These are phyloP conservation scores for Nomada flava DNA, from an alignment of 2,888 invertebrate genomes.

Conservation along the genomic window DNA sequence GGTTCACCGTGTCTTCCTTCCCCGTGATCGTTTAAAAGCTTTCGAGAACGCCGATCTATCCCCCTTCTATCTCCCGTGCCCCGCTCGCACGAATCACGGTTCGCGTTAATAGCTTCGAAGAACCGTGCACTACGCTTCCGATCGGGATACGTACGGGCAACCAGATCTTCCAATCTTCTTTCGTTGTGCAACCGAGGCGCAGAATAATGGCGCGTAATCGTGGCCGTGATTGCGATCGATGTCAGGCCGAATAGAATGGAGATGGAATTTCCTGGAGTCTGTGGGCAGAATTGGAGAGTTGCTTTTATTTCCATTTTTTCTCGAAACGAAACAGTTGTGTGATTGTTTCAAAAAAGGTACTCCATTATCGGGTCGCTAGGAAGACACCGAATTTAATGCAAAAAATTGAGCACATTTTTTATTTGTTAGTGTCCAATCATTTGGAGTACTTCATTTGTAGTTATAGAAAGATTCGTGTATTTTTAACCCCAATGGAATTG, in stretches of 20 bases:
- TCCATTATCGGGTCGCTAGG: no score
- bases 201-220: slow-evolving; percentile 42
- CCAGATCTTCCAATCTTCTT: slow-evolving; percentile 35
- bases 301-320: no score
- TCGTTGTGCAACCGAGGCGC: slow-evolving; percentile 23
- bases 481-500: slow-evolving; percentile 80
- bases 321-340: no score
- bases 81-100: slow-evolving; percentile 59
- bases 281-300: background rate
- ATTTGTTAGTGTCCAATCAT: slow-evolving; percentile 63
- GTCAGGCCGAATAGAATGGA: background rate
- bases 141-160: slow-evolving; percentile 47
- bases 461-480: slow-evolving; percentile 75
- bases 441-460: slow-evolving; percentile 76
- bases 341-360: background rate
- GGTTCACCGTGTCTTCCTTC: slow-evolving; percentile 73
- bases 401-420: no score
- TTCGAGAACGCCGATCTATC: slow-evolving; percentile 62
- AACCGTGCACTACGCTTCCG: slow-evolving; percentile 59
- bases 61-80: slow-evolving; percentile 6
- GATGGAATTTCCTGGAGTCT: background rate
- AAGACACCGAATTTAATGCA: no score
- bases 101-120: slow-evolving; percentile 71
- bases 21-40: slow-evolving; percentile 76
- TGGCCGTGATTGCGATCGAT: slow-evolving; percentile 24